Conservation (phyloP, 2,113 vertebrate genomes). For the Poeciliopsis prolifica region DNA sequence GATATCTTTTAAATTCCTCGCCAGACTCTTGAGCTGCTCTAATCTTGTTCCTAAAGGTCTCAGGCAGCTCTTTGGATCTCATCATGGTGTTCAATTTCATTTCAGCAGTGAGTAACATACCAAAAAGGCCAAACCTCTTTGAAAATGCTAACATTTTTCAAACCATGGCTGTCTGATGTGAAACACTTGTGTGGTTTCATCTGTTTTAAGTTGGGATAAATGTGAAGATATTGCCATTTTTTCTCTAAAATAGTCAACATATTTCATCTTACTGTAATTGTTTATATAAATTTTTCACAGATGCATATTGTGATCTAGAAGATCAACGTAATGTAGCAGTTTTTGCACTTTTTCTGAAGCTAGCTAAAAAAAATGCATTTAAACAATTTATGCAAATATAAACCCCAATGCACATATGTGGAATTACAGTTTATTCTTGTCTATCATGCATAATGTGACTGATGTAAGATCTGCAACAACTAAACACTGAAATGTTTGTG, state of each 20-base stretch:
- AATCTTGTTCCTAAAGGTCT: too few relatives aligned
- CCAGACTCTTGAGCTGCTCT: too few relatives aligned
- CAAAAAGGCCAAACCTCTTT: background rate
- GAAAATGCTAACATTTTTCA: background rate
- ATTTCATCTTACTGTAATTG: too few relatives aligned
- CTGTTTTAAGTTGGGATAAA: background rate
- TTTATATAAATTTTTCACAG: too few relatives aligned
- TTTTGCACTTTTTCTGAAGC: background rate
- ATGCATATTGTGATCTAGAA: background rate
- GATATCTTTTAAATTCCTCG: too few relatives aligned
- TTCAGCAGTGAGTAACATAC: background rate
- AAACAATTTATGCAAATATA: conserved; percentile 36
- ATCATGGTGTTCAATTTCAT: background rate
- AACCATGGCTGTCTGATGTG: background rate
- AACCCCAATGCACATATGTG: conserved; percentile 14
- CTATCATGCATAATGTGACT: conserved; percentile 26
- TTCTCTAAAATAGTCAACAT: too few relatives aligned
- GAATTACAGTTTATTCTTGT: conserved; percentile 22
- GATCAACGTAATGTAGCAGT: too few relatives aligned
- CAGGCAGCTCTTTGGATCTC: too few relatives aligned
- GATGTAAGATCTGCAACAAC: conserved; percentile 27
- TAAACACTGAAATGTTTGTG: conserved; percentile 30
- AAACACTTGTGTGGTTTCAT: background rate
- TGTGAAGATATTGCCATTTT: background rate
- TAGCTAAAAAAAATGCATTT: background rate